phyloP scores from a whole-genome alignment of 2,888 invertebrate genomes.

The Dolomedes plantarius region DNA sequence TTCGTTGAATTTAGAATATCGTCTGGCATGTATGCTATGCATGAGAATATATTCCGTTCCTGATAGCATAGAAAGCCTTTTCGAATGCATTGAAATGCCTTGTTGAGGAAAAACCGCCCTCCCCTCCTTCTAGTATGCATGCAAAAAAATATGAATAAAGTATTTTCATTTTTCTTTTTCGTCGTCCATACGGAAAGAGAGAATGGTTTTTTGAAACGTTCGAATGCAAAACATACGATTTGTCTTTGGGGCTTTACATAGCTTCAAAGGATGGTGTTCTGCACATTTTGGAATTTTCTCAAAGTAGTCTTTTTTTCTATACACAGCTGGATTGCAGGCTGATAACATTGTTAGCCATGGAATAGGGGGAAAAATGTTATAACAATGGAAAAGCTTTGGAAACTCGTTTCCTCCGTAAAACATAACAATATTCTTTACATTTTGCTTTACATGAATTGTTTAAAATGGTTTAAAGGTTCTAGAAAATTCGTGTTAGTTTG shows the following conservation, averaged over 20 bases:
- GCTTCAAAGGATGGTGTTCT: slow-evolving; percentile 21
- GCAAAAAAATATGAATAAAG: slow-evolving; percentile 9
- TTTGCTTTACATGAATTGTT: too few relatives aligned
- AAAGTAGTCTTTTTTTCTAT: neutral
- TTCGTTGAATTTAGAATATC: slow-evolving; percentile 7
- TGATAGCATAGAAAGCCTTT: slow-evolving; percentile 4
- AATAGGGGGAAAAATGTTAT: neutral
- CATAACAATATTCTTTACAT: too few relatives aligned
- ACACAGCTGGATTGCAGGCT: neutral
- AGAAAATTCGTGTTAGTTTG: too few relatives aligned
- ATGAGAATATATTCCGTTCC: slow-evolving; percentile 31
- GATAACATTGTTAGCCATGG: neutral
- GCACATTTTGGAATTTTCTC: neutral
- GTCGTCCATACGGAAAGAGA: slow-evolving; percentile 11
- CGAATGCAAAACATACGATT: slow-evolving; percentile 69
- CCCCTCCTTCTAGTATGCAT: slow-evolving; percentile 16
- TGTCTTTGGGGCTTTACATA: slow-evolving; percentile 65
- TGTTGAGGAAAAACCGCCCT: slow-evolving; percentile 7
- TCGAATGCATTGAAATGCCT: slow-evolving; percentile 24
- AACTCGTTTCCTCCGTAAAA: too few relatives aligned
- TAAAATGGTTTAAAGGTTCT: too few relatives aligned
- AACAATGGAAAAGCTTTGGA: too few relatives aligned
- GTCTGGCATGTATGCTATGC: slow-evolving; percentile 32
- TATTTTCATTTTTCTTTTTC: slow-evolving; percentile 3
- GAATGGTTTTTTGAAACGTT: slow-evolving; percentile 30